Evolutionary conservation across 2,888 invertebrate genomes (phyloP), one percentile per base, ranked within the genome.

Genomic region (Drosophila nigritarsus): DNA sequence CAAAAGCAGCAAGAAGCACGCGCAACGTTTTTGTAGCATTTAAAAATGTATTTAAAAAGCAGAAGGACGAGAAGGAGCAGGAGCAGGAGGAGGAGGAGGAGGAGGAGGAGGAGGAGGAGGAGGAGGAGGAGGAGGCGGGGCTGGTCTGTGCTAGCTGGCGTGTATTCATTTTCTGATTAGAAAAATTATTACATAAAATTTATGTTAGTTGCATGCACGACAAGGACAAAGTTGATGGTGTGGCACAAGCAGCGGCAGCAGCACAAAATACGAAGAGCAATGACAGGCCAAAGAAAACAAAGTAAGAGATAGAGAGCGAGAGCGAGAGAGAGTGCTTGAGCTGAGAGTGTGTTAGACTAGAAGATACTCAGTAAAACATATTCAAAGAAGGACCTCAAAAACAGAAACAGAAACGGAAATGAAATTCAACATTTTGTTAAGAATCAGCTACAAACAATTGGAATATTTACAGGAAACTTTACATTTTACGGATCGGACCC

Each of bases 121-220:
- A 20, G 45, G 20, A 49, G 62, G n/a, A 29, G 1, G 29, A 24
- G 24, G 3, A 42, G 56, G 56, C 20, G 45, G 6, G 15, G 51
- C 20, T 53, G 51, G 32, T 3, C 9, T 27, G 24, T 24, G 27
- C n/a, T n/a, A 48, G 55, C 29, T 59, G 53, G 51, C 42, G 61
- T 77, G 75, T 71, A 75, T 82, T 87, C 83, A 84, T 84, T 81
- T 87, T 84, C 73, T 87, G 85, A 89, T 89, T 87, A 87, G 83
- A 87, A 87, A 86, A 87, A 87, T 89, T 89, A 84, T 84, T 78
- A 84, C 81, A 81, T 87, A 63, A 81, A 87, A 87, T 87, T 89
- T 87, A 89, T 87, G 89, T 82, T 76, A 84, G 89, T 77, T 73
- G 77, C 73, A 74, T 68, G 65, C 75, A 74, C 73, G 77, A 74